Evolutionary conservation across 1,140 invertebrate species (phyloP).

Genomic region (Drosophila nigrodunni): DNA sequence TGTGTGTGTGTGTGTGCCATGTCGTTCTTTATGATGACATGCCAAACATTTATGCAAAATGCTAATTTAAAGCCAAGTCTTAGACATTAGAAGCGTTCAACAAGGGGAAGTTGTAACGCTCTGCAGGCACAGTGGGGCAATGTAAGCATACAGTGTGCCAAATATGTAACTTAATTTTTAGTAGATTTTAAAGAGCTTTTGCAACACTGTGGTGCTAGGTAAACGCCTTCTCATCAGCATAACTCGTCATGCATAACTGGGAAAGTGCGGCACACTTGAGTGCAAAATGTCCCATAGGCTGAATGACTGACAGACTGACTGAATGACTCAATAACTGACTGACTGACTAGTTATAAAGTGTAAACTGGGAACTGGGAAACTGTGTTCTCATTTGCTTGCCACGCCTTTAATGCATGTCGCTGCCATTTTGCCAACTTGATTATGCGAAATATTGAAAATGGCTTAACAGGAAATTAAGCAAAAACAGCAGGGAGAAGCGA

Average conservation of each 20-base stretch:
- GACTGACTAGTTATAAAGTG: conserved; percentile 25
- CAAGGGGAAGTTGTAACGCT: not conserved
- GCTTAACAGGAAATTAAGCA: conserved; percentile 81
- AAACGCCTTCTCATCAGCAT: conserved; percentile 76
- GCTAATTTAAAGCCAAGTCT: conserved; percentile 75
- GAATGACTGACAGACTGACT: conserved; percentile 41
- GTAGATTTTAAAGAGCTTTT: not conserved
- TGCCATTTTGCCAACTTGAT: conserved; percentile 69
- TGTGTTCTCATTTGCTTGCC: conserved; percentile 48
- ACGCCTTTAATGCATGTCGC: conserved; percentile 70
- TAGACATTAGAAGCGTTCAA: conserved; percentile 39
- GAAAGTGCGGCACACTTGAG: conserved; percentile 44
- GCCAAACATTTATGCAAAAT: conserved; percentile 79
- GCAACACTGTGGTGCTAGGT: conserved; percentile 41
- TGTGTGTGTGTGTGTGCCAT: conserved; percentile 31
- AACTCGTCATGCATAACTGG: conserved; percentile 75
- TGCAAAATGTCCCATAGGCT: conserved; percentile 55
- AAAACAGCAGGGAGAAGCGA: conserved; percentile 56
- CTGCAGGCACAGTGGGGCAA: conserved; percentile 3
- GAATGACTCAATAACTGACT: conserved; percentile 43
- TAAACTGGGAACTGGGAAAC: conserved; percentile 10
- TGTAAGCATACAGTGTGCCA: not conserved
- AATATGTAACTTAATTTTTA: not conserved
- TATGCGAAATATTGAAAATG: conserved; percentile 71
- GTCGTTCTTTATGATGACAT: conserved; percentile 74